These are phyloP conservation scores for Brachionus asplanchnoidis DNA, from an alignment of 1,140 invertebrate genomes.

Conservation along the genomic window DNA sequence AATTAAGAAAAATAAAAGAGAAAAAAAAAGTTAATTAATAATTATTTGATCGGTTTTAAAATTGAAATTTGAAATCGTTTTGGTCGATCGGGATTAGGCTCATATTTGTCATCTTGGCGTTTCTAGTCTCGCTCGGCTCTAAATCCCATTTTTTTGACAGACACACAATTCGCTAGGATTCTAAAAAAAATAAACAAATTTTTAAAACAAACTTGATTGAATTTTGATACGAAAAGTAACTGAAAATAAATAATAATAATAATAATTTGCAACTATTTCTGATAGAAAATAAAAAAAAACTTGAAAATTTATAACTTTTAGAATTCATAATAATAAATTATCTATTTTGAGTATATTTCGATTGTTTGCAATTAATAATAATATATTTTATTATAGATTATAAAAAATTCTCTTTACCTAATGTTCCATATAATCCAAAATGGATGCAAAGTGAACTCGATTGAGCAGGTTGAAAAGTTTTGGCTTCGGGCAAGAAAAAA, in stretches of 20 bases:
- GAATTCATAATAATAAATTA: constrained; percentile 29
- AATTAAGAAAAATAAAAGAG: not conserved
- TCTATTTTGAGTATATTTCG: constrained; percentile 9
- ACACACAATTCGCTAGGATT: not conserved
- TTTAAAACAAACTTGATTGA: not conserved
- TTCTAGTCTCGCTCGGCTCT: not conserved
- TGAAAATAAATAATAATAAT: not conserved
- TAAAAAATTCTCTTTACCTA: not conserved
- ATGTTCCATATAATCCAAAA: not conserved
- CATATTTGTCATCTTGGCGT: constrained; percentile 9
- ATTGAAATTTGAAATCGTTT: not conserved
- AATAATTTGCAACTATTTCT: not conserved
- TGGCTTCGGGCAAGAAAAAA: not conserved
- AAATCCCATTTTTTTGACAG: constrained; percentile 7
- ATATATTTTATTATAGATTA: constrained; percentile 5
- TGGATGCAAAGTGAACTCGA: not conserved
- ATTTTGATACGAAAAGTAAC: not conserved
- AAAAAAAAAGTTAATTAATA: constrained; percentile 32
- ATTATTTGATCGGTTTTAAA: constrained; percentile 39
- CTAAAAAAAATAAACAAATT: not conserved
- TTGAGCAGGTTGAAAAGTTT: not conserved
- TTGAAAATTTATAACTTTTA: not conserved
- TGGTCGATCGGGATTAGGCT: not conserved
- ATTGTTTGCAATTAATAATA: constrained; percentile 25
- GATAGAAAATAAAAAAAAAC: not conserved